Evolutionary conservation across 2,888 invertebrate genomes (phyloP), one percentile per base, ranked within the genome.

Genomic region (Pollenia angustigena): DNA sequence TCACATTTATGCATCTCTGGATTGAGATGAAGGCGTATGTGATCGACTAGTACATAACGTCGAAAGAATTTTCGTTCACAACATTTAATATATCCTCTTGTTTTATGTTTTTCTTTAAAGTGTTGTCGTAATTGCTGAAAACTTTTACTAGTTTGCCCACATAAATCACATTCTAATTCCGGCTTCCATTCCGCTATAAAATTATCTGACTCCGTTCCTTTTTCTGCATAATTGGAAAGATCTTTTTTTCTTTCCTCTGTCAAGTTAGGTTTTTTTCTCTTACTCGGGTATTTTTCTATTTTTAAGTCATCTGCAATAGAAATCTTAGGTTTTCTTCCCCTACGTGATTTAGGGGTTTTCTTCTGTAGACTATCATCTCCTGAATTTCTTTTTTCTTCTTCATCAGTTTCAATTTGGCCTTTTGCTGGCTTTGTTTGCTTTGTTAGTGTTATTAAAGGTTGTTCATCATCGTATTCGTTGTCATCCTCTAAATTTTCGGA

Each of bases 1-100:
- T 81, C 18, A 60, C 90, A 90, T 56, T 90, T 89, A 62, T 88
- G 89, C 40, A 84, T 79, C 12, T 89, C 88, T 0, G 90, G 89
- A 84, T 90, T 85, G 11, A 89, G 56, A 56, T 90, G 90, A 0
- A 89, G 44, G 2, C 88, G 58, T 58, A 90, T 85, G 60, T 90
- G 90, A 18, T 90, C 89, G 0, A 89, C 89, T 9, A 90, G 72
- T 8, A 87, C 84, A 64, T 88, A 87, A 4, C 90, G 90, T 8
- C 88, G 88, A 8, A 68, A 66, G 66, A 88, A 89, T 69, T 89
- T 89, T 11, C 87, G 88, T 0, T 89, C 85, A 52, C 90, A 90
- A 46, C 90, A 90, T 12, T 69, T 64, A 8, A 89, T 88, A 62
- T 88, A 89, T 0, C 84, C 89, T 48, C 78, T 74, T 11, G n/a